phyloP scores from a whole-genome alignment of 2,797 vertebrate species.

The Tympanoctomys barrerae region DNA sequence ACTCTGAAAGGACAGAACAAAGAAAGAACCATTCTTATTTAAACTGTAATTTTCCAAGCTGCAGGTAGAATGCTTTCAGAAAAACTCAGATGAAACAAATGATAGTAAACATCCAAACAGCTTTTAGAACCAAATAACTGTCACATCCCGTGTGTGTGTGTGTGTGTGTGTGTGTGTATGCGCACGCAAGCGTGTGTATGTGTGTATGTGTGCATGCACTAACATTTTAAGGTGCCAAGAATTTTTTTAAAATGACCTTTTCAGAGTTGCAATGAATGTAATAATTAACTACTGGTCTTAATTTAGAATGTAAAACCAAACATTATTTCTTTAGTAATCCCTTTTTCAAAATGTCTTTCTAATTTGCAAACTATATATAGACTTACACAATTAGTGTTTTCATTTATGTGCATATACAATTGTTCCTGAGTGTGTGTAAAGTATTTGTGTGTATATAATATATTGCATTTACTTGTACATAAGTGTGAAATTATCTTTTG shows the following conservation, averaged over 20 bases:
- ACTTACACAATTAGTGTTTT: neutral
- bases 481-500: neutral
- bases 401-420: neutral
- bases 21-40: neutral
- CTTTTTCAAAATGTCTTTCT: neutral
- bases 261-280: neutral
- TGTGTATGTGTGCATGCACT: neutral
- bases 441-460: neutral
- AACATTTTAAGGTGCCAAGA: constrained; percentile 19
- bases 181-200: neutral
- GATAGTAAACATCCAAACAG: neutral
- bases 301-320: neutral
- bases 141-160: accelerated
- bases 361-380: neutral
- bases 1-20: neutral
- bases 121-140: neutral
- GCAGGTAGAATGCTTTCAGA: neutral
- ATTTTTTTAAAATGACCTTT: constrained; percentile 12
- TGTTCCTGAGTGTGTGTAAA: neutral
- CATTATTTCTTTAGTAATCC: neutral
- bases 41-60: neutral
- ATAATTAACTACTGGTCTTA: neutral
- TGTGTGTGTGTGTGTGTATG: neutral
- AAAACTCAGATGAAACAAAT: neutral
- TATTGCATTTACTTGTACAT: accelerated